phyloP scores from a whole-genome alignment of 2,888 invertebrate genomes.

The Tenthredo notha region DNA sequence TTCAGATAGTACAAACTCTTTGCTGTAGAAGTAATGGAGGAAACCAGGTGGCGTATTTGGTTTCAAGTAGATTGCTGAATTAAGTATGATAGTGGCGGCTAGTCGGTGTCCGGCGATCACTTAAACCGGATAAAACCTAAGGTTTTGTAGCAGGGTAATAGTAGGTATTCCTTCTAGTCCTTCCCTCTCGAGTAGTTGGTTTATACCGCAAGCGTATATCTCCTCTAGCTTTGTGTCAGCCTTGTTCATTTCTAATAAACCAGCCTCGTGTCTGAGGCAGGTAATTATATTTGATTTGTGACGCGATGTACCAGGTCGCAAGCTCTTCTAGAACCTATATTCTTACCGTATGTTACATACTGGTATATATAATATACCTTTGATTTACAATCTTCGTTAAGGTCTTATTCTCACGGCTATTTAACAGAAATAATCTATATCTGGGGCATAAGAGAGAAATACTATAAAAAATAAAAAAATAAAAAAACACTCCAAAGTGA shows the following conservation, averaged over 20 bases:
- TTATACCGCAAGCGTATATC: constrained; percentile 7
- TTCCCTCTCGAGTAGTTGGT: not conserved
- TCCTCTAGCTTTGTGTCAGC: constrained; percentile 37
- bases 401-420: constrained; percentile 27
- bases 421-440: not conserved
- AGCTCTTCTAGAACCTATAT: not conserved
- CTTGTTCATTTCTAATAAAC: constrained; percentile 47
- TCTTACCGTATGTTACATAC: not conserved
- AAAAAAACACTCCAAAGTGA: not conserved
- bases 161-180: not conserved
- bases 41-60: constrained; percentile 54
- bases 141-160: constrained; percentile 19
- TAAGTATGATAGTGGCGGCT: constrained; percentile 25
- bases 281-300: constrained; percentile 53
- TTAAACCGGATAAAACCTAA: constrained; percentile 27
- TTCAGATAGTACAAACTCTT: constrained; percentile 61
- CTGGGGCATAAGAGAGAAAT: not conserved
- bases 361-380: not conserved
- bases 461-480: not conserved
- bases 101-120: constrained; percentile 1
- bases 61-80: constrained; percentile 49
- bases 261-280: constrained; percentile 26
- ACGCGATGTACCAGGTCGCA: constrained; percentile 38
- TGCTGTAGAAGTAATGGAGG: no score
- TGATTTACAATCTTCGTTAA: constrained; percentile 46